Evolutionary conservation across 2,888 invertebrate species (phyloP), one percentile per base, ranked within the genome.

Genomic region (Nomada ruficornis): DNA sequence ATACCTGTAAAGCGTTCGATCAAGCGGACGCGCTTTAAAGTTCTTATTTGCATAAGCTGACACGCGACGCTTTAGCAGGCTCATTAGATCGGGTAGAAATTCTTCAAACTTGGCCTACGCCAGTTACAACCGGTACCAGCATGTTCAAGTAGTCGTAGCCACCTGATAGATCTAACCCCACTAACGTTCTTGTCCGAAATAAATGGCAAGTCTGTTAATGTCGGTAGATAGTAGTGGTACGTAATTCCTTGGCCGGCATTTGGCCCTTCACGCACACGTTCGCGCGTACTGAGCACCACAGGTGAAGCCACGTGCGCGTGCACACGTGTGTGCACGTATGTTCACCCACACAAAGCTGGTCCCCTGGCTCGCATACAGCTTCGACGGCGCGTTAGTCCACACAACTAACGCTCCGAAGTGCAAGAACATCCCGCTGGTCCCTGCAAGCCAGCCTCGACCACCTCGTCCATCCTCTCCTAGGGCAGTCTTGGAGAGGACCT

Each of bases 351-450:
- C 85, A 74, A 81, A 76, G 68, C 86, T 54, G 71, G 73, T 78
- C 2, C 15, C 82, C 84, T 82, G 86, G 71, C 85, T 88, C 80
- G 75, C 86, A 84, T 76, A 88, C 86, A 88, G 83, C 86, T 88
- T 85, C 80, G 78, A 73, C 72, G 73, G 71, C 65, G 77, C 76
- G 81, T 70, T 74, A 72, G 72, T 77, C 80, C 80, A 86, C 86
- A 86, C 86, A 86, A 80, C 83, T 71, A 82, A 87, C 86, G 86
- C 87, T 87, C 86, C 88, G 89, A 89, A 91, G 91, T 90, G 91
- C 90, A 91, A 90, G 91, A 92, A 92, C 91, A 91, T 90, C 88
- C 87, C 87, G 68, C 77, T 57, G 78, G 81, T 77, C 79, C 84
- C 63, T 78, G 80, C 83, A 29, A 82, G 83, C 86, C 81, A 85